These are phyloP conservation scores for Furcula furcula DNA, from an alignment of 2,888 invertebrate species.

Conservation along the genomic window DNA sequence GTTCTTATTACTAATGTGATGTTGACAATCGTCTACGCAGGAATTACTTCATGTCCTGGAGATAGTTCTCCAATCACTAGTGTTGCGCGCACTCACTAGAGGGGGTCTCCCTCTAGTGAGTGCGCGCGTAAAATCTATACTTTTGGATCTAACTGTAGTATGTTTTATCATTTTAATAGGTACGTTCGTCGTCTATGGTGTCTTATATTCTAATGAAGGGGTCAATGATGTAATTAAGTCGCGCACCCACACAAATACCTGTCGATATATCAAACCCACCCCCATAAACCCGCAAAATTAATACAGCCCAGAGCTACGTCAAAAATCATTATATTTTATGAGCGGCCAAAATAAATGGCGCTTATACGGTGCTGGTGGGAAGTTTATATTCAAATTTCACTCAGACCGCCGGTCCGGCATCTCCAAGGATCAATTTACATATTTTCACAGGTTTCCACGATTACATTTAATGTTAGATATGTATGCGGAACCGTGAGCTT, in stretches of 20 bases:
- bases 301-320: slow-evolving; percentile 71
- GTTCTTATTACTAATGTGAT: too few species aligned
- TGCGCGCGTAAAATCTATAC: too few species aligned
- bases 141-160: too few species aligned
- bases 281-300: slow-evolving; percentile 62
- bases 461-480: slow-evolving; percentile 63
- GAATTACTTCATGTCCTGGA: too few species aligned
- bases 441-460: slow-evolving; percentile 78
- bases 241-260: slow-evolving; percentile 40
- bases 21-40: too few species aligned
- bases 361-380: slow-evolving; percentile 69
- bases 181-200: too few species aligned
- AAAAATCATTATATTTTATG: slow-evolving; percentile 82
- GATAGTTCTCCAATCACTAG: too few species aligned
- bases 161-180: slow-evolving; percentile 11
- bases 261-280: slow-evolving; percentile 61
- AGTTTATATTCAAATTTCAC: slow-evolving; percentile 80
- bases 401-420: slow-evolving; percentile 74
- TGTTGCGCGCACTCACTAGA: too few species aligned
- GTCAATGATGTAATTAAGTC: slow-evolving; percentile 40
- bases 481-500: slow-evolving; percentile 39
- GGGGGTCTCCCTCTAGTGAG: too few species aligned
- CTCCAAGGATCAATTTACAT: slow-evolving; percentile 81
- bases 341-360: slow-evolving; percentile 76
- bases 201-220: slow-evolving; percentile 38